Base-by-base conservation (phyloP, 2,888 invertebrate species). In the Thereva unica region DNA sequence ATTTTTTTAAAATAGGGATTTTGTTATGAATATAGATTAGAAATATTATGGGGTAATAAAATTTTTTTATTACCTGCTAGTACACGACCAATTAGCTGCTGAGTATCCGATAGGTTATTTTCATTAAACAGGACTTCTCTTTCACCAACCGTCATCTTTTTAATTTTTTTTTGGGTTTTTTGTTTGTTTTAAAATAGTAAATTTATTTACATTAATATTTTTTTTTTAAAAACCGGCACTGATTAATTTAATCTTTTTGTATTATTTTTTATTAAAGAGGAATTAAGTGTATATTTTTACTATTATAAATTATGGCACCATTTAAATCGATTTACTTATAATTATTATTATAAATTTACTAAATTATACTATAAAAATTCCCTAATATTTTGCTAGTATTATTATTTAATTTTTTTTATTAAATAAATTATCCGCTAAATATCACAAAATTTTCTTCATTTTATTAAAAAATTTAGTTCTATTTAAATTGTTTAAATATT, bases 121-220 rank as follows among this genome's bases (percentile, higher is more conserved):
- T 69, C 69, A 42, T 47, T 61, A 73, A 80, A 80, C 35, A 80
- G 74, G 74, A 80, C 78, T 71, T 80, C 80, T 41, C 79, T 75
- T 70, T 77, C 78, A 57, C 79, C 79, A 72, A 80, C 78, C 50
- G 80, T 80, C 80, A 80, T 80, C 69, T 71, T 74, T 1, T n/a
- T 80, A 80, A 80, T 80, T 69, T 71, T 74, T 1, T n/a, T 34
- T 8, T 23, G 7, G 4, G 5, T 67, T 56, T 52, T 52, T 35
- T 47, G 9, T 47, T 47, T 47, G 10, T 47, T 47, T 9, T 47
- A 47, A 10, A 42, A 54, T 9, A 12, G 12, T 40, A 8, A 38
- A 2, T 6, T 4, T 53, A 37, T 35, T 6, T 10, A n/a, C 5
- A 10, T 12, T 34, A 49, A 49, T 3, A 3, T 49, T 49, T 49